A percentile compares a stretch with the other conserved stretches of the same genome.
Conservation (phyloP, 53 echinoderm and acorn worm species). For the Holothuria scabra region DNA sequence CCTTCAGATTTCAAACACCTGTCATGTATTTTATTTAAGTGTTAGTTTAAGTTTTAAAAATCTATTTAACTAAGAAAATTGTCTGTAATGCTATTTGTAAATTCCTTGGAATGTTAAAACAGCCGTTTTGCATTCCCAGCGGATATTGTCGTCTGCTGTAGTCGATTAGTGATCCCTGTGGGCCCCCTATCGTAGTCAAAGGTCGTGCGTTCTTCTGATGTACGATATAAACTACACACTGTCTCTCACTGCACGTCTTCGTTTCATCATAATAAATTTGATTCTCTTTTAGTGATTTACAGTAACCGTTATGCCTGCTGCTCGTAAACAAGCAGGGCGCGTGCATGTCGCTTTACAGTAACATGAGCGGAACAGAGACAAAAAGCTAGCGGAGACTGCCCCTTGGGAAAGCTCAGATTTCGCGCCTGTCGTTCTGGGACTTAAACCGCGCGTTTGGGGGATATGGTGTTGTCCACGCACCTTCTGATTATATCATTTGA, state of each 20-base stretch:
- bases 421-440: conserved; percentile 34
- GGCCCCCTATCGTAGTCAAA: too few relatives aligned
- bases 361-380: conserved; percentile 39
- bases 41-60: too few relatives aligned
- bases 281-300: conserved; percentile 43
- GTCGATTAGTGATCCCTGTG: too few relatives aligned
- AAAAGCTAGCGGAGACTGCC: conserved; percentile 31
- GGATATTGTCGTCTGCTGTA: too few relatives aligned
- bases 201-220: too few relatives aligned
- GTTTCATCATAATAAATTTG: conserved; percentile 24
- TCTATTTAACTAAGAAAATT: too few relatives aligned
- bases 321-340: conserved; percentile 25
- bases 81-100: too few relatives aligned
- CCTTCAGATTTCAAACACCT: too few relatives aligned
- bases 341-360: conserved; percentile 8
- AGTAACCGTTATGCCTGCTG: conserved; percentile 46
- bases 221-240: neutral
- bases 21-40: too few relatives aligned
- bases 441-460: conserved; percentile 36
- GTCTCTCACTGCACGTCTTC: neutral
- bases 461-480: conserved; percentile 34
- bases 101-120: too few relatives aligned
- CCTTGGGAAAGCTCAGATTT: conserved; percentile 42
- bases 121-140: too few relatives aligned
- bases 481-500: conserved; percentile 26